Evolutionary conservation across 2,888 invertebrate genomes (phyloP), one percentile per base, ranked within the genome.

Genomic region (Eristalis arbustorum): DNA sequence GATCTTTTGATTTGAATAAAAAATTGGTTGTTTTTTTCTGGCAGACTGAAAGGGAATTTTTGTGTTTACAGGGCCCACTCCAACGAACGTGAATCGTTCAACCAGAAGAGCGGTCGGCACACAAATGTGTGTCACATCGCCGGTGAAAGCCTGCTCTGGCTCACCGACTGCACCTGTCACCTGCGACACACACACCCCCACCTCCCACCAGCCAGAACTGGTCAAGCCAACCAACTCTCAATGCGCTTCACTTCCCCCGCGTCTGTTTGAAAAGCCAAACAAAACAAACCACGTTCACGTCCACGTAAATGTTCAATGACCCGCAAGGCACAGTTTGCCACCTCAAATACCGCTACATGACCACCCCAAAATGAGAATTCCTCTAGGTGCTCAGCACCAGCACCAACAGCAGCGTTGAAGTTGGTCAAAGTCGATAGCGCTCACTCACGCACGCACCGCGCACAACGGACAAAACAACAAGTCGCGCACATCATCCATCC

Each of bases 251-350:
- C 84, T 84, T 76, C 80, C 84, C 61, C 28, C 18, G 37, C 4
- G 1, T 22, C n/a, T 56, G 62, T 67, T 25, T n/a, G 2, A 25
- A 25, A 28, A 74, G 66, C 61, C 28, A 18, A 67, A 66, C 73
- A 78, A 64, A 64, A 74, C 64, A 78, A 64, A 64, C 69, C 64
- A 61, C 71, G 64, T 25, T 3, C 25, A 25, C 25, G 25, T 79
- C 34, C 71, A 37, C 37, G 13, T 37, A 81, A 69, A 72, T 85
- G 84, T 81, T 77, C 81, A 85, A 73, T 85, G 84, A 85, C 84
- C 84, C 8, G 84, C 73, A 57, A 59, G 73, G 81, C 49, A 77
- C 76, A 63, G 76, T 81, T 85, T 49, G 73, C 37, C 76, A 85
- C 72, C 69, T 61, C 64, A 31, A 49, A 76, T 77, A 76, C 84